These are phyloP conservation scores for Malacoraja senta DNA, from an alignment of 2,797 vertebrate species.

Conservation along the genomic window DNA sequence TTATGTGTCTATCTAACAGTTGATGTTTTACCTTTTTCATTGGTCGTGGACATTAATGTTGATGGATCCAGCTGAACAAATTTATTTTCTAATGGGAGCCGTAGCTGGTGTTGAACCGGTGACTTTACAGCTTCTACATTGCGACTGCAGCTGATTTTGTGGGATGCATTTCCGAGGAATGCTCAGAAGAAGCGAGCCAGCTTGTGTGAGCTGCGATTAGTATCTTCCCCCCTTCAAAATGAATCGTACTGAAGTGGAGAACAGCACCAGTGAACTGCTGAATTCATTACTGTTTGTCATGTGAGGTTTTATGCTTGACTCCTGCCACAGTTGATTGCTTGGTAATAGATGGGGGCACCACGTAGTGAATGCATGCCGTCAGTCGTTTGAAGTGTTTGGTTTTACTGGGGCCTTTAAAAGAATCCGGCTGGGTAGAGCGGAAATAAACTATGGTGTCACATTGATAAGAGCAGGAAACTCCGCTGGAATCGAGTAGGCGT, in stretches of 20 bases:
- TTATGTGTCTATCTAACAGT: no score
- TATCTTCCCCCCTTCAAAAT: neutral
- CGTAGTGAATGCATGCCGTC: neutral
- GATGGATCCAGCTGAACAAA: neutral
- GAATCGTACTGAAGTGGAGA: neutral
- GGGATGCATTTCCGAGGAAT: neutral
- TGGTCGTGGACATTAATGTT: neutral
- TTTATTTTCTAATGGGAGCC: neutral
- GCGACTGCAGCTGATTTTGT: neutral
- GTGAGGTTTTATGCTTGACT: neutral
- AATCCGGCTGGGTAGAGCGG: neutral
- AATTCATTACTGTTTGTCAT: conserved; percentile 9
- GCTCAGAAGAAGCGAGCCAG: neutral
- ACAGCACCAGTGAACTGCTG: neutral
- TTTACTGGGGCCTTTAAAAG: neutral
- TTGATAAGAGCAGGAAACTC: neutral
- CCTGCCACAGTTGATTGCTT: neutral
- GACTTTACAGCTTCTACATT: neutral
- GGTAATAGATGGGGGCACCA: neutral
- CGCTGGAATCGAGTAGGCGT: neutral
- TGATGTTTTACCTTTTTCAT: neutral
- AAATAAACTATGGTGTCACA: neutral
- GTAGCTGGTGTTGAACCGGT: neutral
- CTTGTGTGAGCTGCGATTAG: neutral
- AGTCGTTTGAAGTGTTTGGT: neutral